Conservation (phyloP, 2,888 invertebrate species). For the Linnaemya tessellans region DNA sequence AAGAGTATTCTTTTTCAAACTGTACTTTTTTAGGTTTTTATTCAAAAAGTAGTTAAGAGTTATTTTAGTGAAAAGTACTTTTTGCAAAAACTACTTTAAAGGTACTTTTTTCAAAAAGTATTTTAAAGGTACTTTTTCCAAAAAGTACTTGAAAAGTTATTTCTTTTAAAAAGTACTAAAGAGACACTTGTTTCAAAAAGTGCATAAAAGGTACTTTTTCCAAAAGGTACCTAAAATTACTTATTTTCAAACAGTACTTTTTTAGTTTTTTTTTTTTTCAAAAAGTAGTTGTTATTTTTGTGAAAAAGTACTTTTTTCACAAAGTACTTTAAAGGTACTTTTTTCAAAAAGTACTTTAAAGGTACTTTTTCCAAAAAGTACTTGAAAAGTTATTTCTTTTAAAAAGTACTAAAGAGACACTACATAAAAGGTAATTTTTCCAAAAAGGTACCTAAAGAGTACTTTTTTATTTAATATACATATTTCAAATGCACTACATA, state of each 20-base stretch:
- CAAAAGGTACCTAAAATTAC: not conserved
- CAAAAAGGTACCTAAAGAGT: no score
- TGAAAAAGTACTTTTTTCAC: no score
- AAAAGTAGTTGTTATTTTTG: no score
- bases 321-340: not conserved
- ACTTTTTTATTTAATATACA: no score
- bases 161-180: not conserved
- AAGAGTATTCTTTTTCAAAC: no score
- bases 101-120: not conserved
- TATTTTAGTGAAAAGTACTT: not conserved
- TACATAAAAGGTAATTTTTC: not conserved
- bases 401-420: no score
- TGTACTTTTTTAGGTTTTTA: no score
- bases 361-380: not conserved
- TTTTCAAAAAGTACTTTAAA: not conserved
- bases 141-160: not conserved
- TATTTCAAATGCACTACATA: no score
- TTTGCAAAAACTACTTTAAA: no score
- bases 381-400: not conserved
- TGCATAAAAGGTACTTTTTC: not conserved
- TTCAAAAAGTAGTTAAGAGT: no score
- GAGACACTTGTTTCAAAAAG: not conserved
- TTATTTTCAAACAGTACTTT: no score
- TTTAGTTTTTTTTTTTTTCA: no score
- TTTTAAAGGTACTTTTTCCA: not conserved